Evolutionary conservation across 1,140 invertebrate genomes (phyloP).

Genomic region (Sminthurides bifidus): DNA sequence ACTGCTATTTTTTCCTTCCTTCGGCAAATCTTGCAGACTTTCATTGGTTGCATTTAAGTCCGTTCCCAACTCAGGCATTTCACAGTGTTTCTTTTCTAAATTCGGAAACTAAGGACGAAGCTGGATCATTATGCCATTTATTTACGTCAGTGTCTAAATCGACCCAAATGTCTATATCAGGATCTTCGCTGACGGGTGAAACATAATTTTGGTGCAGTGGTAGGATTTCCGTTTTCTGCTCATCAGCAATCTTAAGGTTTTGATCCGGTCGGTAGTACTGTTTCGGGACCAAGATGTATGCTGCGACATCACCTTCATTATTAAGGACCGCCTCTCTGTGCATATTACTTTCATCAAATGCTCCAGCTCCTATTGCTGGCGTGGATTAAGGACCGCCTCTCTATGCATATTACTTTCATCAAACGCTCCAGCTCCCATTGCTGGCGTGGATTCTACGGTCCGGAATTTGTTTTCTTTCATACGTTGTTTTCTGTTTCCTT

Average conservation of each 20-base stretch:
- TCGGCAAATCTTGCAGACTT: too few relatives aligned
- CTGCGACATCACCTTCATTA: neutral
- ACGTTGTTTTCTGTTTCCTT: neutral
- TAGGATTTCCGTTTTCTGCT: neutral
- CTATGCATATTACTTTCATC: neutral
- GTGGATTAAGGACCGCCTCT: neutral
- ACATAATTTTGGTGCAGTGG: neutral
- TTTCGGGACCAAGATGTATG: neutral
- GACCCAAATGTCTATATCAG: neutral
- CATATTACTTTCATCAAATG: neutral
- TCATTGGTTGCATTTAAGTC: too few relatives aligned
- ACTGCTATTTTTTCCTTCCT: too few relatives aligned
- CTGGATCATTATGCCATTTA: neutral
- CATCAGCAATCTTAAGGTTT: too few relatives aligned
- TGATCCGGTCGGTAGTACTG: neutral
- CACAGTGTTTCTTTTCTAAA: neutral
- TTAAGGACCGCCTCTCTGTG: neutral
- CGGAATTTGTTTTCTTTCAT: neutral
- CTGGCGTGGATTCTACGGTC: too few relatives aligned
- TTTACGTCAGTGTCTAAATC: neutral
- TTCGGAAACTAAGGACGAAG: neutral
- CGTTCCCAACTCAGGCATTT: too few relatives aligned
- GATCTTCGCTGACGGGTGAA: neutral
- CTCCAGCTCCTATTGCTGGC: neutral
- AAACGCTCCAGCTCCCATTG: too few relatives aligned